These are phyloP conservation scores for Anableps anableps DNA, from an alignment of 2,797 vertebrate species.

Conservation along the genomic window DNA sequence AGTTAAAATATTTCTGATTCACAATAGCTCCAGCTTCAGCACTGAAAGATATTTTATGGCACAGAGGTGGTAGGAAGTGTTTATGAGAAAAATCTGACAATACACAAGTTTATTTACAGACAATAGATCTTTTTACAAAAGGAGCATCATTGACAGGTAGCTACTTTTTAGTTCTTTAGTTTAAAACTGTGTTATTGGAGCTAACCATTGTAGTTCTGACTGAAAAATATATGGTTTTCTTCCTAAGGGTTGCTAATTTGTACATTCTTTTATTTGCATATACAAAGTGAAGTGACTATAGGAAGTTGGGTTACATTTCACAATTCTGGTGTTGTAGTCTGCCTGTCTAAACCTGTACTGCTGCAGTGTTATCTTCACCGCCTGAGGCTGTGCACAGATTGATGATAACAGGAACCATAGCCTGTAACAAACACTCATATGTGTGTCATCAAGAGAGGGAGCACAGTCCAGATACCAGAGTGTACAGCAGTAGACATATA, in stretches of 20 bases:
- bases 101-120: background rate
- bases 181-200: background rate
- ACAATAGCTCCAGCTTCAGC: background rate
- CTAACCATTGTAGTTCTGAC: background rate
- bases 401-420: conserved; percentile 32
- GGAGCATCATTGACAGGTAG: background rate
- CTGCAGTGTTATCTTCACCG: conserved; percentile 35
- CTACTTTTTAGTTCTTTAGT: background rate
- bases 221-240: background rate
- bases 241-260: background rate
- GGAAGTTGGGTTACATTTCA: conserved; percentile 10
- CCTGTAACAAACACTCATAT: conserved; percentile 31
- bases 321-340: conserved; percentile 8
- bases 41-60: background rate
- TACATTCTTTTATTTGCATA: conserved; percentile 3
- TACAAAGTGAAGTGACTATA: conserved; percentile 5
- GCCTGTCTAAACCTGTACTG: conserved; percentile 45
- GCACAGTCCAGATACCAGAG: conserved; percentile 16
- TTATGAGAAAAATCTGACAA: background rate
- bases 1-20: background rate
- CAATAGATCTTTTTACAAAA: background rate
- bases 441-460: conserved; percentile 35
- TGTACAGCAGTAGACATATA: conserved; percentile 25
- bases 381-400: conserved; percentile 39
- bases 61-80: background rate